Percentiles rank a stretch among this genome's conserved stretches.
Evolutionary conservation across 2,888 invertebrate species (phyloP).

Genomic region (Pristionchus entomophagus): DNA sequence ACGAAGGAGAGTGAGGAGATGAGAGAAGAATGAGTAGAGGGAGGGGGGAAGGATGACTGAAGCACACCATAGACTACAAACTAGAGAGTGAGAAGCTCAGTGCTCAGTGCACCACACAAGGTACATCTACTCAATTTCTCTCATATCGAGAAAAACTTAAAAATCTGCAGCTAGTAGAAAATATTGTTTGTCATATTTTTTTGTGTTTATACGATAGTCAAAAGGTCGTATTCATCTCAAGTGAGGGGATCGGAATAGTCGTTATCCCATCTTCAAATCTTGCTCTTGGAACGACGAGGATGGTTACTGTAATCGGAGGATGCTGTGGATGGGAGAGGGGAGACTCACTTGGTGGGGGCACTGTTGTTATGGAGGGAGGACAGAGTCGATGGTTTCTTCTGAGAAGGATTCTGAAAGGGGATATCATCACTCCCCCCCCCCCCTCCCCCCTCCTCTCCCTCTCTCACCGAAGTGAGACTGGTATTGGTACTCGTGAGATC

Average conservation of each 20-base stretch:
- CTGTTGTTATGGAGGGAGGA: background rate
- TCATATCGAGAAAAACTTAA: background rate
- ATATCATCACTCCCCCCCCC: background rate
- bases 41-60: conserved; percentile 17
- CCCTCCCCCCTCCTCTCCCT: background rate
- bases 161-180: no score
- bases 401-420: background rate
- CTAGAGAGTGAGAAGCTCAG: conserved; percentile 11
- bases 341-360: background rate
- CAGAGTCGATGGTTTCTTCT: background rate
- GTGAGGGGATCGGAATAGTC: background rate
- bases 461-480: background rate
- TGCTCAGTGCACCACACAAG: no score
- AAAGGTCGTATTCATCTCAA: conserved; percentile 39
- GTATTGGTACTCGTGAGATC: background rate
- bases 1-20: background rate
- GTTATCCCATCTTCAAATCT: conserved; percentile 1
- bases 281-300: background rate
- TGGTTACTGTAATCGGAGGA: background rate
- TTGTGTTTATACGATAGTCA: background rate
- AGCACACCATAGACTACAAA: conserved; percentile 28
- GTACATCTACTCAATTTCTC: background rate
- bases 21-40: background rate
- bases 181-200: no score
- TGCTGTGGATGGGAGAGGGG: background rate